Base-by-base conservation (phyloP, 1,140 invertebrate species). In the Heliconius hermathena region DNA sequence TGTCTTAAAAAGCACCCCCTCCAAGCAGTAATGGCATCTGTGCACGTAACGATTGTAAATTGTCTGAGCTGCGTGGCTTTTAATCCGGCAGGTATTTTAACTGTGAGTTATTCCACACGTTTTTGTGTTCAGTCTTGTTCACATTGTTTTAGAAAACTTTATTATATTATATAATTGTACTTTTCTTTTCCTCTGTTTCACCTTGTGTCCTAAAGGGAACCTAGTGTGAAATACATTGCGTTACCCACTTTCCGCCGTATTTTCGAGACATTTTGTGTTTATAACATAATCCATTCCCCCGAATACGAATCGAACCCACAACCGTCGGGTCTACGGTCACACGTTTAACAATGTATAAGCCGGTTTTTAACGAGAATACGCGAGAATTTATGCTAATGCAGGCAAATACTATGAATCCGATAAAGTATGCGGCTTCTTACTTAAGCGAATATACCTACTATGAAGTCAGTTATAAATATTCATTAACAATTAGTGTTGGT, bases 391-490 rank as follows among this genome's bases (percentile, higher is more conserved):
- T 66, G 57, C 57, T 66, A 66, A 66, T 66, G 22, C 57, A 66
- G 11, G 57, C 22, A 26, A 66, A 66, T 26, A 66, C 57, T 66
- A 26, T 66, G 57, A 66, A 66, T 66, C 57, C 57, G 57, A 66
- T 66, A 26, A 66, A n/a, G 57, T 66, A 66, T 66, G 57, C 57
- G 57, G 57, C 57, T 66, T 66, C 57, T 66, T 66, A 66, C 11
- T 26, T 66, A 66, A 66, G 57, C 57, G 57, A 22, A 22, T 66
- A 13, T 66, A n/a, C 22, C 20, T 22, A 26, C 22, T 66, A 13
- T 66, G 57, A 26, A n/a, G 57, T 66, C 11, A 16, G 22, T 16
- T 66, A 26, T 66, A 13, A 66, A 26, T 29, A 66, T 66, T 66
- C 22, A 66, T 66, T 66, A 13, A 29, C 60, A 66, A 66, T 66